phyloP scores from a whole-genome alignment of 1,140 invertebrate species.

The Pogonomyrmex barbatus region DNA sequence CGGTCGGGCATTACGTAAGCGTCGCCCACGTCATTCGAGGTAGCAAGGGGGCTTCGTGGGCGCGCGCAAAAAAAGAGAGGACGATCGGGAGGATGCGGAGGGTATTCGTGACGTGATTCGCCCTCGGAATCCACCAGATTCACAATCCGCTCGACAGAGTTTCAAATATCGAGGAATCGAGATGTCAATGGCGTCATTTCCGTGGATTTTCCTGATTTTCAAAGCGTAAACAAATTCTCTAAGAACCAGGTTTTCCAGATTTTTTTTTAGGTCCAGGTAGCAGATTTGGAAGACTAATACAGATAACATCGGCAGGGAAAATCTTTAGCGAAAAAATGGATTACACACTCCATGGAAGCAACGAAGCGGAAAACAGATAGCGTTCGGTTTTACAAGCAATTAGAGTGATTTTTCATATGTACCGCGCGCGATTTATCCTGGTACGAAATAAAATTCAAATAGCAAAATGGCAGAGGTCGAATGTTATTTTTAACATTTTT shows the following conservation, averaged over 20 bases:
- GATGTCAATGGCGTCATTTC: background rate
- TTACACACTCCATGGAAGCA: background rate
- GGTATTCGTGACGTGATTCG: background rate
- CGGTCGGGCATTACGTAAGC: conserved; percentile 72
- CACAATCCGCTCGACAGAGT: background rate
- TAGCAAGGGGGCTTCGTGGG: conserved; percentile 52
- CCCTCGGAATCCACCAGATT: background rate
- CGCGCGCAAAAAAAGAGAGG: conserved; percentile 14
- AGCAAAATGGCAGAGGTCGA: background rate
- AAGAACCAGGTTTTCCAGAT: no score
- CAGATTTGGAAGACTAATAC: background rate
- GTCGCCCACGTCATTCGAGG: conserved; percentile 67
- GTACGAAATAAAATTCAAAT: background rate
- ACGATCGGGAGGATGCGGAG: background rate
- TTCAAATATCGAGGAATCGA: background rate
- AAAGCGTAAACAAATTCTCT: no score
- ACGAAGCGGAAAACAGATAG: background rate
- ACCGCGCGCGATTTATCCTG: background rate
- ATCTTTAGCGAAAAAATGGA: background rate
- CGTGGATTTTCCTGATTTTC: no score
- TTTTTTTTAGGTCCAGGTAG: no score
- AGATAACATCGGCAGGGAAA: background rate
- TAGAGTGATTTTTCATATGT: background rate
- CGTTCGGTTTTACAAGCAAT: conserved; percentile 11
- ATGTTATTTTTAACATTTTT: background rate